These are phyloP conservation scores for Mythimna pallens DNA, from an alignment of 2,888 invertebrate genomes.

Conservation along the genomic window DNA sequence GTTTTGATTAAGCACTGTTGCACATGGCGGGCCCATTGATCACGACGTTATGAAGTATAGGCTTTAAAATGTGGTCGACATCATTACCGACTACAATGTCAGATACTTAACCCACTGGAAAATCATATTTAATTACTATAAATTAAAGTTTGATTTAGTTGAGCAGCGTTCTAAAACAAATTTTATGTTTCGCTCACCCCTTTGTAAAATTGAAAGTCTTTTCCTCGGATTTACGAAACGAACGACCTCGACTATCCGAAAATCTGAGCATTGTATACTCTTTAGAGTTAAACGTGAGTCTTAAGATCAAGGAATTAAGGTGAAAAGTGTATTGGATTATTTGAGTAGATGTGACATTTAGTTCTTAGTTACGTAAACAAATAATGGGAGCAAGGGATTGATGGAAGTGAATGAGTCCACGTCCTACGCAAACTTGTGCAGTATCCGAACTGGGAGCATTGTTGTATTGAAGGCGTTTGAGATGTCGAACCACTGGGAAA, in stretches of 20 bases:
- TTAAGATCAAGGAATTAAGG: conserved; percentile 67
- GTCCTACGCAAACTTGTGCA: conserved; percentile 86
- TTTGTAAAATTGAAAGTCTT: conserved; percentile 76
- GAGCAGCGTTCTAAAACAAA: conserved; percentile 70
- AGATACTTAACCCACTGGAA: conserved; percentile 16
- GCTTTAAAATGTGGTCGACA: conserved; percentile 63
- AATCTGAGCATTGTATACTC: conserved; percentile 68
- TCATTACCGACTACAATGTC: conserved; percentile 39
- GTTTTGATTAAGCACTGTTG: conserved; percentile 87
- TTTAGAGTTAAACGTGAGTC: conserved; percentile 63
- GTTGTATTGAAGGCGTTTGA: conserved; percentile 76
- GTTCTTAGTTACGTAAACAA: conserved; percentile 77
- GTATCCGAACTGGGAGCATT: conserved; percentile 79
- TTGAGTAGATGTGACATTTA: conserved; percentile 73
- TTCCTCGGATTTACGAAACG: conserved; percentile 73
- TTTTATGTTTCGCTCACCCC: conserved; percentile 67
- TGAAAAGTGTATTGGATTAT: conserved; percentile 65
- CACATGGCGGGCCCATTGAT: conserved; percentile 73
- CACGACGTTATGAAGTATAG: conserved; percentile 57
- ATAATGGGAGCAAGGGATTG: conserved; percentile 86
- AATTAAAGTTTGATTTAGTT: conserved; percentile 54
- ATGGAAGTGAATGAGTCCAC: conserved; percentile 82
- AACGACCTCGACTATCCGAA: conserved; percentile 71
- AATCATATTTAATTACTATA: conserved; percentile 50
- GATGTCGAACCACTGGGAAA: conserved; percentile 70